phyloP scores from a whole-genome alignment of 2,113 vertebrate genomes.

The Anarhynchus alexandrinus region DNA sequence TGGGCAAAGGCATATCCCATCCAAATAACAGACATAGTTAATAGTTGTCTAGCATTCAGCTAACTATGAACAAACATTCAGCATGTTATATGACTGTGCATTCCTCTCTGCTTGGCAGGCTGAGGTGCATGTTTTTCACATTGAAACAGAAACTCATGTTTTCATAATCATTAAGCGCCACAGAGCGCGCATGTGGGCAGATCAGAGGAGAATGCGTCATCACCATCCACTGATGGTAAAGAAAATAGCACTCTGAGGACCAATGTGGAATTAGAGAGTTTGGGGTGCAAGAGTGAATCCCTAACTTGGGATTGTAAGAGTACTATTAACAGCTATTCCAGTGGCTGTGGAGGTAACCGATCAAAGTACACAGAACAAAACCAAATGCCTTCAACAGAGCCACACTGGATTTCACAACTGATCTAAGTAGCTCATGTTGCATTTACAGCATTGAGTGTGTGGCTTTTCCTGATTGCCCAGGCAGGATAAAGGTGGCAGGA shows the following conservation, averaged over 20 bases:
- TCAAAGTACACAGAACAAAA: background rate
- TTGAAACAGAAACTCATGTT: background rate
- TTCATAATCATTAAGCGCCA: background rate
- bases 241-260: background rate
- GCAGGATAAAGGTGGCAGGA: background rate
- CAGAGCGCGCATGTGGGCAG: rapidly evolving
- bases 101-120: background rate
- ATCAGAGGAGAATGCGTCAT: background rate
- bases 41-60: background rate
- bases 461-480: rapidly evolving
- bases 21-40: background rate
- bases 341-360: rapidly evolving
- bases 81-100: rapidly evolving
- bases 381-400: background rate
- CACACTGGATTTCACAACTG: background rate
- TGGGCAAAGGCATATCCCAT: background rate
- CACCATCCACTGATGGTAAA: background rate
- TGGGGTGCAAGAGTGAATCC: background rate
- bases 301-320: background rate
- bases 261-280: background rate
- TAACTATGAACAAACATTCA: background rate
- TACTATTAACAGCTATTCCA: background rate
- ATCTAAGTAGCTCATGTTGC: rapidly evolving
- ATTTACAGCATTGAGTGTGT: rapidly evolving
- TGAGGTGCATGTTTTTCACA: background rate